These are phyloP conservation scores for Leptogaster cylindrica DNA, from an alignment of 2,888 invertebrate genomes.

Conservation along the genomic window DNA sequence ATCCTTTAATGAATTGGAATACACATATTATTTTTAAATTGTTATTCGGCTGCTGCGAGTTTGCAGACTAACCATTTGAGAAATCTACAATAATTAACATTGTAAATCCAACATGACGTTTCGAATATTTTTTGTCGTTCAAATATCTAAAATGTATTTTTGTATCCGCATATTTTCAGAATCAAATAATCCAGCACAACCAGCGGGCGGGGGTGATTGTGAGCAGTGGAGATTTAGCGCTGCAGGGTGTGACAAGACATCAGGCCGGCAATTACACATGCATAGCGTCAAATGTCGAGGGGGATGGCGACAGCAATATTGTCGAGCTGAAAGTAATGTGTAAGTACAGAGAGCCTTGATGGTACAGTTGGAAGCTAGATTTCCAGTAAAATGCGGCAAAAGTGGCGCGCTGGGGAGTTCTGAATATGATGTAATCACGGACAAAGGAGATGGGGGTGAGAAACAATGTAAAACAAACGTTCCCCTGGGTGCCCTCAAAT, in stretches of 20 bases:
- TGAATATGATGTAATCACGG: slow-evolving; percentile 18
- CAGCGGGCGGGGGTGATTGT: slow-evolving; percentile 87
- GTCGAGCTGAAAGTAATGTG: slow-evolving; percentile 88
- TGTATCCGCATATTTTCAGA: slow-evolving; percentile 69
- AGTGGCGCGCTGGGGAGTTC: slow-evolving; percentile 9
- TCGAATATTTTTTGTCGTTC: too few relatives aligned
- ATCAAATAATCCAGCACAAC: slow-evolving; percentile 83
- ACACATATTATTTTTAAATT: too few relatives aligned
- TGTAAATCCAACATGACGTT: too few relatives aligned
- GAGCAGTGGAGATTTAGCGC: slow-evolving; percentile 79
- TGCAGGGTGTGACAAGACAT: slow-evolving; percentile 79
- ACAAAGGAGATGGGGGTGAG: slow-evolving; percentile 12
- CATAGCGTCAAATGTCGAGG: slow-evolving; percentile 89
- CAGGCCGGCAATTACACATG: slow-evolving; percentile 89
- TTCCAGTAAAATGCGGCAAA: background rate
- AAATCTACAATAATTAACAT: too few relatives aligned
- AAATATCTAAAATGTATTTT: too few relatives aligned
- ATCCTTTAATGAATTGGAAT: too few relatives aligned
- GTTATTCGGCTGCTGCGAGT: too few relatives aligned
- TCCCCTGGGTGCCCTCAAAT: slow-evolving; percentile 14
- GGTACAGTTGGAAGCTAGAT: background rate
- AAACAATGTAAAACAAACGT: slow-evolving; percentile 1
- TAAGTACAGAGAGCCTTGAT: slow-evolving; percentile 66
- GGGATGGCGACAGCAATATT: slow-evolving; percentile 82
- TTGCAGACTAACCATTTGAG: too few relatives aligned